A percentile compares a stretch with the other conserved stretches of the same genome.
Conservation (phyloP, 1,140 invertebrate genomes). For the Cyclargus thomasi region DNA sequence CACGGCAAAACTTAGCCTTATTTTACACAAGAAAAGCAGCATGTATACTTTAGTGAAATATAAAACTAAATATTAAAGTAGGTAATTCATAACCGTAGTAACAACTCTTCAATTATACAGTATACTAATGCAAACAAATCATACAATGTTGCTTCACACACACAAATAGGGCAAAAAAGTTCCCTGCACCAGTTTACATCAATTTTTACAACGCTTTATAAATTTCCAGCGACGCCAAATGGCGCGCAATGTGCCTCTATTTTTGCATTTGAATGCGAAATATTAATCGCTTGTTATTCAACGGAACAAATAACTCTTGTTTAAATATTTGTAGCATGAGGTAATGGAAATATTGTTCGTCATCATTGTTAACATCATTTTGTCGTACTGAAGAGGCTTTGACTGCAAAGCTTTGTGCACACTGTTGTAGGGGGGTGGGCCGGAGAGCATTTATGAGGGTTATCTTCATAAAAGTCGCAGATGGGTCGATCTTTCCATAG, state of each 20-base stretch:
- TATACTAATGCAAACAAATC: not conserved
- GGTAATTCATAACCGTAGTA: not conserved
- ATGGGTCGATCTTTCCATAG: too few relatives aligned
- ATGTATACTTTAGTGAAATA: not conserved
- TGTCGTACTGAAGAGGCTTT: not conserved
- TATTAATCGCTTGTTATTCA: not conserved
- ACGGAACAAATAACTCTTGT: not conserved
- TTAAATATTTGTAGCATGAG: not conserved
- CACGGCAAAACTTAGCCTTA: too few relatives aligned
- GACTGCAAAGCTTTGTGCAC: too few relatives aligned
- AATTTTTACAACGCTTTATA: conserved; percentile 11
- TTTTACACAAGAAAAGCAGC: too few relatives aligned
- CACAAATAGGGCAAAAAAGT: not conserved
- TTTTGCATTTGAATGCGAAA: not conserved
- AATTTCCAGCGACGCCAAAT: conserved; percentile 2
- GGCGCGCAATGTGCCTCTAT: not conserved
- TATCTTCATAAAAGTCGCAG: too few relatives aligned
- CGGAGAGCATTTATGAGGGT: too few relatives aligned
- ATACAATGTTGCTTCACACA: not conserved
- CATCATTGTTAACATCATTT: not conserved
- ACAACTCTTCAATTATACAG: not conserved
- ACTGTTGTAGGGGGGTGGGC: too few relatives aligned
- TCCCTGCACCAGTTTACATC: not conserved
- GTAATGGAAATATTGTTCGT: not conserved
- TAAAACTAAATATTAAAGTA: not conserved